phyloP scores from a whole-genome alignment of 2,113 vertebrate genomes.

The Chionodraco myersi region DNA sequence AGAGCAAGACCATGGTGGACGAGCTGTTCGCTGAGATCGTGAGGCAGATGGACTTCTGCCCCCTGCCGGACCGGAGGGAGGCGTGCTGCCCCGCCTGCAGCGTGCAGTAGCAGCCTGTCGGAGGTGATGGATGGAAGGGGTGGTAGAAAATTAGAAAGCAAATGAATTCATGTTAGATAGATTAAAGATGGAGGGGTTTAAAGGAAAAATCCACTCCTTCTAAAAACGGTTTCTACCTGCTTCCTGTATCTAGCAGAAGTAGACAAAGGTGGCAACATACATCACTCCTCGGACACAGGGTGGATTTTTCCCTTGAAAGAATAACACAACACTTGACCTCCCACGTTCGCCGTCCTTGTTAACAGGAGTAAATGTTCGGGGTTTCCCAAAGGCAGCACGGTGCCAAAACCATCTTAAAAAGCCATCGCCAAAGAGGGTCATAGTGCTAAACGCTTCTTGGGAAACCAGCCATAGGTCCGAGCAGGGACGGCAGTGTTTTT shows the following conservation, averaged over 20 bases:
- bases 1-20: constrained; percentile 98
- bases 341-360: constrained; percentile 45
- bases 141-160: constrained; percentile 25
- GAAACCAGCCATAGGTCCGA: constrained; percentile 65
- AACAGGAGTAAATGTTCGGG: constrained; percentile 19
- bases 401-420: constrained; percentile 71
- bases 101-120: constrained; percentile 87
- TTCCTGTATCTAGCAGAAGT: constrained; percentile 29
- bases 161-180: constrained; percentile 42
- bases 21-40: constrained; percentile 97
- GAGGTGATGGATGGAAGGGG: constrained; percentile 11
- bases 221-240: constrained; percentile 33
- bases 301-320: constrained; percentile 48
- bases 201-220: constrained; percentile 30
- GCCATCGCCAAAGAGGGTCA: constrained; percentile 58
- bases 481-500: constrained; percentile 34
- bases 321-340: constrained; percentile 42
- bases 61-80: constrained; percentile 94
- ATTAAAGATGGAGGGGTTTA: constrained; percentile 23
- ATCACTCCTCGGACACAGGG: constrained; percentile 33
- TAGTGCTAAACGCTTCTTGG: constrained; percentile 60
- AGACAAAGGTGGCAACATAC: constrained; percentile 1
- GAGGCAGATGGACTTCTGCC: constrained; percentile 97
- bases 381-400: constrained; percentile 62
- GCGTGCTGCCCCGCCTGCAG: constrained; percentile 94